phyloP scores from a whole-genome alignment of 2,888 invertebrate genomes.

The Anthophora plumipes region DNA sequence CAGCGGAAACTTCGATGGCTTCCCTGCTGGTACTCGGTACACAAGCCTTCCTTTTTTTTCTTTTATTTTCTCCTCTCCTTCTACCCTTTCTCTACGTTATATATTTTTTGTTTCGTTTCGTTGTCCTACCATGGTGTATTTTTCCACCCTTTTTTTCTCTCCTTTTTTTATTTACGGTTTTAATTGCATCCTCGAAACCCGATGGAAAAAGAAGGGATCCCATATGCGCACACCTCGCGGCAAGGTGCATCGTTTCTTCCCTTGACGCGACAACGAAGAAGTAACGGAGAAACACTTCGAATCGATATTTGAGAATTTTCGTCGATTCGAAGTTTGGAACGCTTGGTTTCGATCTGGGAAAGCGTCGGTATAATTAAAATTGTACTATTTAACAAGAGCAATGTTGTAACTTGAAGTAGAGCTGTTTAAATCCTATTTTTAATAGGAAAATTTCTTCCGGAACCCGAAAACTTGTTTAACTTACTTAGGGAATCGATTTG shows the following conservation, averaged over 20 bases:
- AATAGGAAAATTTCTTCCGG: too few relatives aligned
- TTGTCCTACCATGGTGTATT: not conserved
- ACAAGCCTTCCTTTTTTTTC: not conserved
- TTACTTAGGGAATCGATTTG: too few relatives aligned
- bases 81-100: not conserved
- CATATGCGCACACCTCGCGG: conserved; percentile 48
- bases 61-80: not conserved
- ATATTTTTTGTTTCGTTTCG: not conserved
- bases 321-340: too few relatives aligned
- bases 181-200: conserved; percentile 57
- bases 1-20: conserved; percentile 71
- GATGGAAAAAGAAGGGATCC: conserved; percentile 39
- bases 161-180: conserved; percentile 39
- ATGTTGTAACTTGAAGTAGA: too few relatives aligned
- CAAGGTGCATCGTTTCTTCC: conserved; percentile 51
- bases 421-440: too few relatives aligned
- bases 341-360: too few relatives aligned
- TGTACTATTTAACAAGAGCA: too few relatives aligned
- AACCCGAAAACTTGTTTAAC: too few relatives aligned
- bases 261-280: conserved; percentile 17
- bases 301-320: too few relatives aligned
- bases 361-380: too few relatives aligned
- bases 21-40: conserved; percentile 45
- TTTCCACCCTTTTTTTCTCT: not conserved
- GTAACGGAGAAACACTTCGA: too few relatives aligned